Base-by-base conservation (phyloP, 2,113 vertebrate species). In the Electrona antarctica region DNA sequence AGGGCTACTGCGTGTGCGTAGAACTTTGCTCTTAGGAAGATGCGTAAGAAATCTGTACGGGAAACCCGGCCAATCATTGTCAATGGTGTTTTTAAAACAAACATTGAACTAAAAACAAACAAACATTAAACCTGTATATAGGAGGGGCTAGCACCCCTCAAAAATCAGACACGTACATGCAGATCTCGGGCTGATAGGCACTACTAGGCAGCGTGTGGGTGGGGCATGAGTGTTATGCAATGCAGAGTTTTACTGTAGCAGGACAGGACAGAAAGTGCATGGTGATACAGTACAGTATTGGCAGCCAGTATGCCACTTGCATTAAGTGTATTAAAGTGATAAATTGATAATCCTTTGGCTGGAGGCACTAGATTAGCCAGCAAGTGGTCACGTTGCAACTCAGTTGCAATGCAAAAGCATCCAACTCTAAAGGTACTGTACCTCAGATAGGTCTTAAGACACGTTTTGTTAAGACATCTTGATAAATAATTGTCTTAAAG, bases 271-370 rank as follows among this genome's bases (percentile, higher is more conserved):
- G 28, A 73, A 33, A 50, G 46, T 13, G 21, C 21, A 21, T 21
- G n/a, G 8, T 29, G 56, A 49, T 56, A 41, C 33, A 41, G 33
- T 41, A 41, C 33, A 41, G 33, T 41, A 15, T 47, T 81, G 70
- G 74, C 65, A 82, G 69, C 13, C 70, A 66, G 41, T 60, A 60
- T 63, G 52, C 58, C 9, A 61, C 77, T 69, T 80, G 63, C 77
- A 86, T 87, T 87, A 86, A 29, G 75, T 78, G 64, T 74, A 82
- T 86, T 82, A 62, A 89, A 82, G 55, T 79, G 60, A 79, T 78
- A 71, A 79, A 81, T 85, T 83, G 62, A 69, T 83, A 77, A 80
- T 85, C 71, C 71, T 79, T 73, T 87, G 59, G 82, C 65, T 47
- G n/a, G 54, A 76, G 72, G 62, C 45, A 13, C 15, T 51, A 69